Conservation (phyloP, 2,797 vertebrate species). For the Bovichtus diacanthus region DNA sequence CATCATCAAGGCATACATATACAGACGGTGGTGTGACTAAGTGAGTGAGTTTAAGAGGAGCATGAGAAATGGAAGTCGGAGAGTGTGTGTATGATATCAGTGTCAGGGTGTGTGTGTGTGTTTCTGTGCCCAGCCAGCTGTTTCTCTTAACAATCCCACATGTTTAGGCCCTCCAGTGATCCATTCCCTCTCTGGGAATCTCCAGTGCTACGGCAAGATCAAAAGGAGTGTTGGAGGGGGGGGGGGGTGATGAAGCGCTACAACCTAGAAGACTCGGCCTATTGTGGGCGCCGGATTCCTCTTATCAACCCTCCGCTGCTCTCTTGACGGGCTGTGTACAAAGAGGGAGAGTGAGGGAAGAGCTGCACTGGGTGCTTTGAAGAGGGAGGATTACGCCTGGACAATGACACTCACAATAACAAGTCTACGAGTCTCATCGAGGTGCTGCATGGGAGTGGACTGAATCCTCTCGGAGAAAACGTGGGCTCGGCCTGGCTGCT, state of each 20-base stretch:
- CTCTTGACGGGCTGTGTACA: slow-evolving; percentile 91
- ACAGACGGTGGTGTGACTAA: slow-evolving; percentile 62
- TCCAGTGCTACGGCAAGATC: slow-evolving; percentile 85
- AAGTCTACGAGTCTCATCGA: slow-evolving; percentile 89
- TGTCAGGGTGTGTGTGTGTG: slow-evolving; percentile 75
- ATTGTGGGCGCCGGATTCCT: slow-evolving; percentile 87
- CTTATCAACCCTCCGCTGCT: slow-evolving; percentile 91
- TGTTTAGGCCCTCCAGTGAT: slow-evolving; percentile 81
- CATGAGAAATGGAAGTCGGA: slow-evolving; percentile 75
- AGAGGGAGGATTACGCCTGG: slow-evolving; percentile 88
- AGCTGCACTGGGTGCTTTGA: slow-evolving; percentile 89
- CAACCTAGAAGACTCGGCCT: slow-evolving; percentile 87
- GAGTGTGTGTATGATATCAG: slow-evolving; percentile 81
- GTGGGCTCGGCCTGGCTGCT: slow-evolving; percentile 36
- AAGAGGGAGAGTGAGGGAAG: slow-evolving; percentile 87
- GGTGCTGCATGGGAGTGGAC: slow-evolving; percentile 88
- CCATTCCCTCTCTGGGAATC: slow-evolving; percentile 89
- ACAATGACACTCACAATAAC: slow-evolving; percentile 93
- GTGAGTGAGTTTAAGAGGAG: slow-evolving; percentile 63
- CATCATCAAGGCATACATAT: slow-evolving; percentile 40
- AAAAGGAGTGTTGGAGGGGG: slow-evolving; percentile 78
- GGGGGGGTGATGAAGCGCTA: slow-evolving; percentile 84
- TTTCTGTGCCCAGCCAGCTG: slow-evolving; percentile 83
- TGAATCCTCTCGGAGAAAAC: slow-evolving; percentile 33
- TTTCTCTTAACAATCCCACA: slow-evolving; percentile 83